Conservation (phyloP, 2,888 invertebrate genomes). For the Muschampia plurimacula region DNA sequence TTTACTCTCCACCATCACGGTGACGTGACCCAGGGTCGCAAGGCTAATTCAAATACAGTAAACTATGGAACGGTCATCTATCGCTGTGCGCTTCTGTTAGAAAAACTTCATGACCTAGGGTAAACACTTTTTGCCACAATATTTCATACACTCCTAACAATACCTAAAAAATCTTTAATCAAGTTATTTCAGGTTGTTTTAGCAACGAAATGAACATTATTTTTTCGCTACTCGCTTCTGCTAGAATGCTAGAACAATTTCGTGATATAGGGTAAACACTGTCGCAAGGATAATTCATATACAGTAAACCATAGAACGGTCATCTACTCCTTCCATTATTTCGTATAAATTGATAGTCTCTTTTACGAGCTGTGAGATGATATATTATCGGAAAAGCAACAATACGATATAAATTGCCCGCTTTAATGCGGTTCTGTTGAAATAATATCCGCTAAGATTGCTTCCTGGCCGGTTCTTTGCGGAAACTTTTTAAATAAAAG, state of each 20-base stretch:
- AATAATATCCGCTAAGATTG: constrained; percentile 51
- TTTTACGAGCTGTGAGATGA: constrained; percentile 40
- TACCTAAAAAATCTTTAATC: too few relatives aligned
- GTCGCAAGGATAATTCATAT: constrained; percentile 40
- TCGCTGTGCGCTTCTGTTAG: too few relatives aligned
- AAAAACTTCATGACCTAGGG: too few relatives aligned
- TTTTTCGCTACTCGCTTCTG: not conserved
- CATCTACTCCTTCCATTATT: constrained; percentile 55
- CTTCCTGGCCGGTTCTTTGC: constrained; percentile 43
- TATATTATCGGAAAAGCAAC: constrained; percentile 42
- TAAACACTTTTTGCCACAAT: too few relatives aligned
- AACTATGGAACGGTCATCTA: too few relatives aligned
- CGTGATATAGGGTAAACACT: constrained; percentile 10
- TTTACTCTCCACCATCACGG: too few relatives aligned
- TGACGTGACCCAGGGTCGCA: too few relatives aligned
- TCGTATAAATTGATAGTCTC: constrained; percentile 58
- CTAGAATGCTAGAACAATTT: not conserved
- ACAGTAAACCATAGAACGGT: constrained; percentile 47
- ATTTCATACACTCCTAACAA: too few relatives aligned
- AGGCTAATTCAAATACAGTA: too few relatives aligned
- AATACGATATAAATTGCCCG: constrained; percentile 53
- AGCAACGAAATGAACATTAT: not conserved
- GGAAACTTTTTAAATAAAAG: constrained; percentile 48
- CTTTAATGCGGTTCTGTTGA: constrained; percentile 52
- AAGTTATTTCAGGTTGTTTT: too few relatives aligned